phyloP scores from a whole-genome alignment of 2,888 invertebrate genomes.

The Ochropleura leucogaster region DNA sequence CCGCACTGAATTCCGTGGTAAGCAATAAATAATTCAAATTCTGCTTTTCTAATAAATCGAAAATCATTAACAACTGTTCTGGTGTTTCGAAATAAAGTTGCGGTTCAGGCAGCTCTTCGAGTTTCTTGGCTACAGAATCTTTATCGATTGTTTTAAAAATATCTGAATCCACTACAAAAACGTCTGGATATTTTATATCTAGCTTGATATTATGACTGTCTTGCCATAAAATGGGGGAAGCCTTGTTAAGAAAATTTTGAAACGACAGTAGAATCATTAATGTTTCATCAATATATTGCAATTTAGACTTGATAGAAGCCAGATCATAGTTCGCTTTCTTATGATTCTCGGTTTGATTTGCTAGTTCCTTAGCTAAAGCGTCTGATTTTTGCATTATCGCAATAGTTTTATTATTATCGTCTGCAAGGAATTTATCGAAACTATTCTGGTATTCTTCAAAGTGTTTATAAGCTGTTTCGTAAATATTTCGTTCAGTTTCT shows the following conservation, averaged over 20 bases:
- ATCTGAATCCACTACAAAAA: constrained; percentile 79
- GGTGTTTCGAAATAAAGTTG: constrained; percentile 83
- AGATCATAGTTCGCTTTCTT: constrained; percentile 84
- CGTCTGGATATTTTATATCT: constrained; percentile 75
- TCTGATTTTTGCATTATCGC: constrained; percentile 87
- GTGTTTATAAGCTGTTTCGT: constrained; percentile 80
- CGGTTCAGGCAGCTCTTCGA: constrained; percentile 77
- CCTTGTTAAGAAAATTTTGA: constrained; percentile 84
- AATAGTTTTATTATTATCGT: constrained; percentile 87
- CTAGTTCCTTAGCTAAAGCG: constrained; percentile 80
- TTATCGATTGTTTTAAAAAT: constrained; percentile 79
- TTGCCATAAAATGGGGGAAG: constrained; percentile 86
- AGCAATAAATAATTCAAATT: constrained; percentile 86
- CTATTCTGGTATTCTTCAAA: constrained; percentile 86
- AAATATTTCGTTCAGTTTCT: constrained; percentile 80
- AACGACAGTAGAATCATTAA: constrained; percentile 84
- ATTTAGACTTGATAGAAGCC: constrained; percentile 84
- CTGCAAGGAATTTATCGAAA: constrained; percentile 86
- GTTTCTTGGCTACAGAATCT: constrained; percentile 70
- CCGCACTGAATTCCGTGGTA: constrained; percentile 83
- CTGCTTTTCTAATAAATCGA: constrained; percentile 83
- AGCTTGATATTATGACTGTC: constrained; percentile 77
- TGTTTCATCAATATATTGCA: constrained; percentile 86
- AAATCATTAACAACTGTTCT: constrained; percentile 80
- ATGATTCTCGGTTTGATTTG: constrained; percentile 82